phyloP scores from a whole-genome alignment of 2,888 invertebrate species.

The Acanthosepion lycidas region DNA sequence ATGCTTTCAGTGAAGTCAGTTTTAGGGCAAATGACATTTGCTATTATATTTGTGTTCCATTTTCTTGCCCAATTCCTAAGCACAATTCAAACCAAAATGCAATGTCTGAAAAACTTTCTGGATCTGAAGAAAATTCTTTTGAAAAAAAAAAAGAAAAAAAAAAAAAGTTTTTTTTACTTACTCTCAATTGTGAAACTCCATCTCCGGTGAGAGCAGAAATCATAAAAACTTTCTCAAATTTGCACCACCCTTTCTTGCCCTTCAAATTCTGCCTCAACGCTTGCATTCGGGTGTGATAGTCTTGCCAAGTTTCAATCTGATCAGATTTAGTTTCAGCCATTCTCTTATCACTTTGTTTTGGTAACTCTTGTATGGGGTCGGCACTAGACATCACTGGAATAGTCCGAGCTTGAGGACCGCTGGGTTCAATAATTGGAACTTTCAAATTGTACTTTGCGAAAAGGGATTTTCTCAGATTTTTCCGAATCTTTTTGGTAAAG shows the following conservation, averaged over 20 bases:
- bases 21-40: no score
- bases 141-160: not conserved
- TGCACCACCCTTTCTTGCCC: constrained; percentile 79
- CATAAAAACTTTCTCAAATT: constrained; percentile 92
- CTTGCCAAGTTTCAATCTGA: constrained; percentile 50
- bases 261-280: not conserved
- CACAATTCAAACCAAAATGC: not conserved
- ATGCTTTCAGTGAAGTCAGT: no score
- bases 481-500: constrained; percentile 37
- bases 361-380: not conserved
- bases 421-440: constrained; percentile 48
- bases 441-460: not conserved
- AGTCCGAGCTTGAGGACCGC: constrained; percentile 39
- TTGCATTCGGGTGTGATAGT: constrained; percentile 50
- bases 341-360: not conserved
- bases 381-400: not conserved
- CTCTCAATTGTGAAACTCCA: constrained; percentile 84
- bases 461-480: not conserved
- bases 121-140: not conserved
- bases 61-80: no score
- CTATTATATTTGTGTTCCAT: no score
- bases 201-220: constrained; percentile 88
- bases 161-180: constrained; percentile 50
- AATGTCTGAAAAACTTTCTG: not conserved
- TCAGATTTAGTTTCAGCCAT: not conserved